A percentile compares a stretch with the other conserved stretches of the same genome.
phyloP scores from a whole-genome alignment of 2,113 vertebrate genomes.

The Tamias sibiricus region DNA sequence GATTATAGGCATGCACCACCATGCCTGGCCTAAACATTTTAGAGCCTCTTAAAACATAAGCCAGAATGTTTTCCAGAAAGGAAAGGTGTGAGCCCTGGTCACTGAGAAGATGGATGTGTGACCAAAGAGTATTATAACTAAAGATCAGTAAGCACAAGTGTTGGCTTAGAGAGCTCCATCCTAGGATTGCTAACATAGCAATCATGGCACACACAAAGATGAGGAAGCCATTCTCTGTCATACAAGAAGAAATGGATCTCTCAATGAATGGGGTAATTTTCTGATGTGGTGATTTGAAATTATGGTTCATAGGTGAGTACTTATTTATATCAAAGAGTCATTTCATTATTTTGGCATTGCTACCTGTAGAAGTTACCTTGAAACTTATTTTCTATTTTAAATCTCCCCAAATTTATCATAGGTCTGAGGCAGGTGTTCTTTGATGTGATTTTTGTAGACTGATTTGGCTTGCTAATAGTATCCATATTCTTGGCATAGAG shows the following conservation, averaged over 20 bases:
- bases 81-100: background rate
- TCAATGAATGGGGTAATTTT: background rate
- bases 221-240: background rate
- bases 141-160: slow-evolving; percentile 33
- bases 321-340: slow-evolving; percentile 12
- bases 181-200: background rate
- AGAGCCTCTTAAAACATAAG: slow-evolving; percentile 5
- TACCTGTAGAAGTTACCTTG: background rate
- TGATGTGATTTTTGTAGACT: background rate
- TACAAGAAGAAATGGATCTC: background rate
- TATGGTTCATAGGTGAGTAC: background rate
- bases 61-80: slow-evolving; percentile 48
- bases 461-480: background rate
- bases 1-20: too few relatives aligned
- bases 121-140: slow-evolving; percentile 4
- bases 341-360: slow-evolving; percentile 31
- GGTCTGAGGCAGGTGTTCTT: slow-evolving; percentile 24
- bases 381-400: slow-evolving; percentile 50
- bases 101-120: background rate
- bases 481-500: slow-evolving; percentile 8
- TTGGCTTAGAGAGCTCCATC: slow-evolving; percentile 24
- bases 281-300: background rate
- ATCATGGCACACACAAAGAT: background rate
- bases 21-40: background rate
- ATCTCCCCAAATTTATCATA: slow-evolving; percentile 24